Evolutionary conservation across 2,113 vertebrate genomes (phyloP).

Genomic region (Sitta europaea): DNA sequence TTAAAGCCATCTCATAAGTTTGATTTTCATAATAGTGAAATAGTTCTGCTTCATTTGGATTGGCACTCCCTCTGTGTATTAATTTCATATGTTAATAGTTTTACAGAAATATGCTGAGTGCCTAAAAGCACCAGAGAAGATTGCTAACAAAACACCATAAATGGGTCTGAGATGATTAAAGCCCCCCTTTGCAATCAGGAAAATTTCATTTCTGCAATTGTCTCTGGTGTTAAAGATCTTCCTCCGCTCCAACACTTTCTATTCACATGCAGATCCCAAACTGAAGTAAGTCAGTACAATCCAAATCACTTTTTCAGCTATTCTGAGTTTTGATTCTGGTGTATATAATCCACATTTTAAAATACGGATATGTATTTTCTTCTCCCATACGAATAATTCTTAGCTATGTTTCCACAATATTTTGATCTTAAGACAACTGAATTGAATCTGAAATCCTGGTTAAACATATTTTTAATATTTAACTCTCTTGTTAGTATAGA

Average conservation of each 20-base stretch:
- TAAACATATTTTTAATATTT: neutral
- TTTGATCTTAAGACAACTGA: neutral
- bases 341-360: neutral
- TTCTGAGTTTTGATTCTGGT: neutral
- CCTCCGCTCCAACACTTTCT: neutral
- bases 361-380: neutral
- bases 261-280: neutral
- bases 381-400: neutral
- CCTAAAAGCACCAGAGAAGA: slow-evolving; percentile 12
- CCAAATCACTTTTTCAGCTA: neutral
- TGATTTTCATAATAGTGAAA: neutral
- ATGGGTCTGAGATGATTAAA: neutral
- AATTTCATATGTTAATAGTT: slow-evolving; percentile 44
- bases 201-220: slow-evolving; percentile 46
- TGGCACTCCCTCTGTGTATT: neutral
- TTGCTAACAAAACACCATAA: neutral
- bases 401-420: neutral
- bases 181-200: neutral
- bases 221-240: neutral
- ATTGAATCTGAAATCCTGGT: neutral
- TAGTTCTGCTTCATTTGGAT: neutral
- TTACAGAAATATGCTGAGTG: slow-evolving; percentile 2
- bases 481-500: neutral
- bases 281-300: neutral
- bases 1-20: neutral